These are phyloP conservation scores for Danaus plexippus DNA, from an alignment of 1,140 invertebrate species.

Conservation along the genomic window DNA sequence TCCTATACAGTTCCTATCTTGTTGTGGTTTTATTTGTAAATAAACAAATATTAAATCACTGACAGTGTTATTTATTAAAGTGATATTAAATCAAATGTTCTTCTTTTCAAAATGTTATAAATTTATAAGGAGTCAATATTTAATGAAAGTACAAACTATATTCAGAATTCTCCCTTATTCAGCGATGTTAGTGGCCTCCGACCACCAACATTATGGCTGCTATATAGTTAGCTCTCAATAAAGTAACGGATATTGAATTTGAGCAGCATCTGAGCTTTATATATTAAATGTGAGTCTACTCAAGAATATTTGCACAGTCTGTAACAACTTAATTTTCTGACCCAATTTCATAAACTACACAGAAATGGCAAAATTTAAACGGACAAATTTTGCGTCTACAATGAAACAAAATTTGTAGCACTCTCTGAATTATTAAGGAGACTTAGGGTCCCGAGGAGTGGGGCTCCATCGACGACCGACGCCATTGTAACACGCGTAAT, in stretches of 20 bases:
- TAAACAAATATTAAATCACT: no score
- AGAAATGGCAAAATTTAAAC: constrained; percentile 29
- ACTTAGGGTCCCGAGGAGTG: neutral
- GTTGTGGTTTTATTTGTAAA: no score
- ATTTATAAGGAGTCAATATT: no score
- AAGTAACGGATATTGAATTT: constrained; percentile 3
- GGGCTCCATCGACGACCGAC: no score
- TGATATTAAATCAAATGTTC: no score
- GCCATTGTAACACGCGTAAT: neutral
- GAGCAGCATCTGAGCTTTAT: neutral
- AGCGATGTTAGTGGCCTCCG: no score
- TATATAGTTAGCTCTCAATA: constrained; percentile 3
- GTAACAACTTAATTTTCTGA: constrained; percentile 26
- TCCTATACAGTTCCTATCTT: no score
- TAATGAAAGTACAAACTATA: no score
- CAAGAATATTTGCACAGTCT: constrained; percentile 12
- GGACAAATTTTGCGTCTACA: constrained; percentile 27
- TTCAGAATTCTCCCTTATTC: no score
- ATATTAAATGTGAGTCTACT: constrained; percentile 11
- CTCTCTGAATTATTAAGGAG: constrained; percentile 28
- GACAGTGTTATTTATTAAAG: no score
- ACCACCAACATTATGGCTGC: neutral
- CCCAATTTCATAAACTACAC: constrained; percentile 28
- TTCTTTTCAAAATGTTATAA: no score
- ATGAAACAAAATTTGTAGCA: constrained; percentile 28